phyloP scores from a whole-genome alignment of 2,888 invertebrate species.

The Cheilosia soror region DNA sequence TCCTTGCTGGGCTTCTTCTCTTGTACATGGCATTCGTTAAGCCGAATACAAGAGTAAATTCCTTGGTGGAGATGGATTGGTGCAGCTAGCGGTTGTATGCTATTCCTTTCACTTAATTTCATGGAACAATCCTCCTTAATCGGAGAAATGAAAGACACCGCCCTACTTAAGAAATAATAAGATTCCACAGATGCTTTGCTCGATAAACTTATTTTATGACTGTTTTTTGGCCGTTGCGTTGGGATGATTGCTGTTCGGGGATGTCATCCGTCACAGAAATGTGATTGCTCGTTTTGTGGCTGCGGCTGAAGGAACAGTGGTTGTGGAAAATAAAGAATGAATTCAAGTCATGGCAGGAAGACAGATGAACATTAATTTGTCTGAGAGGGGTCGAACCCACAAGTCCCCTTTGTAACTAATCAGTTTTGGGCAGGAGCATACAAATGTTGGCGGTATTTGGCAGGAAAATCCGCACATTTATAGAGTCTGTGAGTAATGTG shows the following conservation, averaged over 20 bases:
- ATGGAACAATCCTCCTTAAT: not conserved
- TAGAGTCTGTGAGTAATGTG: too few species aligned
- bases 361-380: too few species aligned
- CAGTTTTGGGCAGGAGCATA: too few species aligned
- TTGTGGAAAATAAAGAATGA: too few species aligned
- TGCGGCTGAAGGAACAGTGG: too few species aligned
- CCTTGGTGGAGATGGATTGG: not conserved
- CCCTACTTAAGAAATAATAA: conserved; percentile 36
- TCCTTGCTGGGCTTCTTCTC: not conserved
- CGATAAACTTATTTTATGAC: conserved; percentile 18
- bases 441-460: too few species aligned
- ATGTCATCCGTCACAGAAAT: conserved; percentile 15
- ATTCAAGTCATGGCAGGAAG: too few species aligned
- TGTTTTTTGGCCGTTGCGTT: not conserved
- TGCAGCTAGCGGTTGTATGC: not conserved
- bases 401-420: too few species aligned
- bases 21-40: not conserved
- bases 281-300: not conserved
- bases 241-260: not conserved
- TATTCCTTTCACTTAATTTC: conserved; percentile 9
- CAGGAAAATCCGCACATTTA: too few species aligned
- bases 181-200: conserved; percentile 56
- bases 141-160: conserved; percentile 5
- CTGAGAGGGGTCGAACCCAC: too few species aligned
- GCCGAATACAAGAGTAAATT: not conserved